Evolutionary conservation across 2,113 vertebrate genomes (phyloP).

Genomic region (Callipepla californica): DNA sequence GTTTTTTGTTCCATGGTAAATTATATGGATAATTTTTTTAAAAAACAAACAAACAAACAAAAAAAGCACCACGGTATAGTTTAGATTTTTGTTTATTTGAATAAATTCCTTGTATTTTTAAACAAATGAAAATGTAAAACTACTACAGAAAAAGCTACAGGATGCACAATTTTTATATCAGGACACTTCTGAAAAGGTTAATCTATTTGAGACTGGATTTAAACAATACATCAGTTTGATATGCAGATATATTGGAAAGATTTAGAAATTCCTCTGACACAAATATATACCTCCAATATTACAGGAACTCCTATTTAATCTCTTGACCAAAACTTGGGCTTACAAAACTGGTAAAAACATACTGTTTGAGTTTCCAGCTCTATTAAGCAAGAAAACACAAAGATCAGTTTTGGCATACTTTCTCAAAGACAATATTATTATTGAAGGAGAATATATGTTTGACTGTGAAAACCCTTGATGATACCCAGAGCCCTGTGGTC

Average conservation of each 20-base stretch:
- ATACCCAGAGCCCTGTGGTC: background rate
- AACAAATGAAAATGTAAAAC: background rate
- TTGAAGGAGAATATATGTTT: background rate
- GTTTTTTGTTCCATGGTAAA: background rate
- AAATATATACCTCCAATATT: background rate
- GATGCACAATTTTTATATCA: background rate
- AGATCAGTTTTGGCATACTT: fast-evolving
- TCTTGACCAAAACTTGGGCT: background rate
- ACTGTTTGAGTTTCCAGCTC: background rate
- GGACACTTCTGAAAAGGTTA: background rate
- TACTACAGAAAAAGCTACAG: background rate
- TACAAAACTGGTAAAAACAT: background rate
- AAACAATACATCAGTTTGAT: background rate
- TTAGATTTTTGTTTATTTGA: background rate
- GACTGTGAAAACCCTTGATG: background rate
- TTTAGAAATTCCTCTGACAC: background rate
- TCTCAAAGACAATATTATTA: background rate
- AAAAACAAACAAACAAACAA: background rate
- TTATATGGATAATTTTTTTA: background rate
- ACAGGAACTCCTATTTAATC: background rate
- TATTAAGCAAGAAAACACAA: background rate
- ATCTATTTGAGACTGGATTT: background rate
- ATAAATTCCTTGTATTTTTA: background rate
- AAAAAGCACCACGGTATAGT: background rate
- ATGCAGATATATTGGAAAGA: background rate